These are phyloP conservation scores for Trididemnum nubilum DNA, from an alignment of 23 tunicate species.

Conservation along the genomic window DNA sequence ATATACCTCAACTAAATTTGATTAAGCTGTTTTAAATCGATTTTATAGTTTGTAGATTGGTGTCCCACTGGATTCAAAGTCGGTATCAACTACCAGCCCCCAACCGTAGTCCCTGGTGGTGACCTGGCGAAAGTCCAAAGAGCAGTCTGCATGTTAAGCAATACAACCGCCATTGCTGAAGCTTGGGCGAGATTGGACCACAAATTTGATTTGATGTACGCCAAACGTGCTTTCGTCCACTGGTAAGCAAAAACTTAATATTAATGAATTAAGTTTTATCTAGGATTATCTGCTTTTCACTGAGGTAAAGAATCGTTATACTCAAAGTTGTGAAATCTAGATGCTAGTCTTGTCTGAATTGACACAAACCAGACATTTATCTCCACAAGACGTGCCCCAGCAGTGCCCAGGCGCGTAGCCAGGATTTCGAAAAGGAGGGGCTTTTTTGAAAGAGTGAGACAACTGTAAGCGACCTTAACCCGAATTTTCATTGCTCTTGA, in stretches of 20 bases:
- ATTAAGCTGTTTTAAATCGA: neutral
- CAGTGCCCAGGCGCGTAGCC: too few species aligned
- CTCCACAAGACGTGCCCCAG: too few species aligned
- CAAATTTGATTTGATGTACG: slow-evolving; percentile 84
- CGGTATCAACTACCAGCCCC: slow-evolving; percentile 96
- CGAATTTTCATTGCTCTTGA: too few species aligned
- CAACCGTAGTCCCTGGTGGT: slow-evolving; percentile 90
- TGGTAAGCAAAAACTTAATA: slow-evolving; percentile 44
- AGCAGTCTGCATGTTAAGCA: slow-evolving; percentile 94
- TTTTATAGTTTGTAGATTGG: slow-evolving; percentile 91
- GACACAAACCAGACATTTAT: too few species aligned
- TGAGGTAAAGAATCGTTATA: too few species aligned
- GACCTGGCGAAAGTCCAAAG: slow-evolving; percentile 92
- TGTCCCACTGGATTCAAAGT: slow-evolving; percentile 96
- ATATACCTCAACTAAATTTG: too few species aligned
- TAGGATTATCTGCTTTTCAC: too few species aligned
- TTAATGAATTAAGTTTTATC: too few species aligned
- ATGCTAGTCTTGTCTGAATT: neutral
- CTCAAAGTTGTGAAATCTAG: too few species aligned
- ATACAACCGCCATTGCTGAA: slow-evolving; percentile 92
- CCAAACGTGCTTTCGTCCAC: slow-evolving; percentile 94
- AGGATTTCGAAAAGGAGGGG: too few species aligned
- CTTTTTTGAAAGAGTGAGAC: too few species aligned
- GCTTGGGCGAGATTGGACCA: slow-evolving; percentile 95
- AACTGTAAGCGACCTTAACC: too few species aligned